Conservation (phyloP, 2,113 vertebrate genomes). For the Redunca redunca region DNA sequence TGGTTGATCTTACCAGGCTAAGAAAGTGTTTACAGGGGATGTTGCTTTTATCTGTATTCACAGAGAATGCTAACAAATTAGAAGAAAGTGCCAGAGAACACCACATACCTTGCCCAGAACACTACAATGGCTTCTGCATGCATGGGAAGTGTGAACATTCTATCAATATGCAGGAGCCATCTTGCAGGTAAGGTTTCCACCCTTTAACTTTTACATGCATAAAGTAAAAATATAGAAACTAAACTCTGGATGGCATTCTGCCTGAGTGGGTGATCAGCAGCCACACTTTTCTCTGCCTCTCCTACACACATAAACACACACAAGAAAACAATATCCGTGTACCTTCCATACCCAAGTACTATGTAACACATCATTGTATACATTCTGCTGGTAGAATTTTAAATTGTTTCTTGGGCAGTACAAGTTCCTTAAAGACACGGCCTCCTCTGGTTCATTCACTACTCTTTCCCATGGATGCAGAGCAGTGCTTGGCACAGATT, state of each 20-base stretch:
- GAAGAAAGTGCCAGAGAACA: slow-evolving; percentile 90
- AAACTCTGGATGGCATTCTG: neutral
- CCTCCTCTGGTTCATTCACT: neutral
- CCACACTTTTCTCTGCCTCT: neutral
- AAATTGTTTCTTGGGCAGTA: neutral
- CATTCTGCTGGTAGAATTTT: neutral
- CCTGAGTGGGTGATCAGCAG: neutral
- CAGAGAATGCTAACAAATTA: slow-evolving; percentile 90
- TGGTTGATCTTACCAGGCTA: neutral
- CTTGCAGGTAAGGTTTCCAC: slow-evolving; percentile 90
- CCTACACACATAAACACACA: neutral
- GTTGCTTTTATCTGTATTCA: slow-evolving; percentile 71
- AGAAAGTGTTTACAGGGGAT: slow-evolving; percentile 39
- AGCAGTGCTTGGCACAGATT: neutral
- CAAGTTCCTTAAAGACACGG: neutral
- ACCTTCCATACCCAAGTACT: neutral
- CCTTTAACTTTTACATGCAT: neutral
- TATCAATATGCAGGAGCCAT: slow-evolving; percentile 90
- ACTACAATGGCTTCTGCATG: slow-evolving; percentile 95
- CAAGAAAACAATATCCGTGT: neutral
- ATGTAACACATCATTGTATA: neutral
- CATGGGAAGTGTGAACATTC: slow-evolving; percentile 98
- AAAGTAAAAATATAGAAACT: neutral
- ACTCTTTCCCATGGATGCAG: neutral
- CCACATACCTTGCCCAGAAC: slow-evolving; percentile 95